Percentiles rank a stretch among this genome's conserved stretches.
These are phyloP conservation scores for Melipona quadrifasciata DNA, from an alignment of 1,140 invertebrate genomes.

Conservation along the genomic window DNA sequence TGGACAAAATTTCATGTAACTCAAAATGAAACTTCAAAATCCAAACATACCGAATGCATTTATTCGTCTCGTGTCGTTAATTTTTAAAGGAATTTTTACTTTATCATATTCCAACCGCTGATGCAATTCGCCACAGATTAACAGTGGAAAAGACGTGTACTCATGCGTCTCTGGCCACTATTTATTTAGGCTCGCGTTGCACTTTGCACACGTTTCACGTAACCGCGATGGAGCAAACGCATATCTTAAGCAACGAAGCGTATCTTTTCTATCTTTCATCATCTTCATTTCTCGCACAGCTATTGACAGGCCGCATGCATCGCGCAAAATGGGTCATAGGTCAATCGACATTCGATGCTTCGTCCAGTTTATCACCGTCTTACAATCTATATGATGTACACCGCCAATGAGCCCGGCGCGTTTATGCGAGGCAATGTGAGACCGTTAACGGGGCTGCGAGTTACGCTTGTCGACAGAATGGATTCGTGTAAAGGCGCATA, in stretches of 20 bases:
- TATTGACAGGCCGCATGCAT: conserved; percentile 6
- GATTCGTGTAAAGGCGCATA: not conserved
- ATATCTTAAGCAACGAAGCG: not conserved
- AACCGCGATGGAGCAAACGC: not conserved
- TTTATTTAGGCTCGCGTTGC: conserved; percentile 10
- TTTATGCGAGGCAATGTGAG: conserved; percentile 2
- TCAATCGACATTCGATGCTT: conserved; percentile 9
- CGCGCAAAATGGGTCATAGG: conserved; percentile 10
- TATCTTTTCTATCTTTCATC: conserved; percentile 15
- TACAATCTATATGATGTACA: not conserved
- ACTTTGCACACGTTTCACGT: not conserved
- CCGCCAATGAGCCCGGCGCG: not conserved
- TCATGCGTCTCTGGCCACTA: not conserved
- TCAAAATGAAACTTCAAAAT: no score
- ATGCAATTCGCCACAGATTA: not conserved
- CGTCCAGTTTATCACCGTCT: conserved; percentile 1
- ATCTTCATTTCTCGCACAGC: not conserved
- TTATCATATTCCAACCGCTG: not conserved
- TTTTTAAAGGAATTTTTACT: no score
- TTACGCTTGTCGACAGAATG: conserved; percentile 20
- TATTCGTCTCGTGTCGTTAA: not conserved
- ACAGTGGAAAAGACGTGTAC: not conserved
- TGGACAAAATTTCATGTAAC: no score
- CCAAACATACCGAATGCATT: no score
- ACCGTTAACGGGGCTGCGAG: not conserved